Base-by-base conservation (phyloP, 2,113 vertebrate species). In the Coturnix japonica region DNA sequence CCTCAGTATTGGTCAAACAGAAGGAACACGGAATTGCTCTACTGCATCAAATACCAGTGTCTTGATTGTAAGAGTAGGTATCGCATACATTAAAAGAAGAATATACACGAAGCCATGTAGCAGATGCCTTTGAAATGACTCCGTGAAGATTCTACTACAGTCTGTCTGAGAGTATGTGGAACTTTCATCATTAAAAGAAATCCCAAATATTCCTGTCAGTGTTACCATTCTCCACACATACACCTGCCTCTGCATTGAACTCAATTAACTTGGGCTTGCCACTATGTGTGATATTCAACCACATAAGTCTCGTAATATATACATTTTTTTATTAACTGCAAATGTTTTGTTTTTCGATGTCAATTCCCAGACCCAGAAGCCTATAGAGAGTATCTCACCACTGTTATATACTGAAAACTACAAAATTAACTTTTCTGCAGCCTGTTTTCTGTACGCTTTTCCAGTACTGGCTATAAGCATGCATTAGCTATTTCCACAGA, bases 401-500 rank as follows among this genome's bases (percentile, higher is more conserved):
- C 33, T 3, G 9, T 89, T 56, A 28, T 16, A 64, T 25, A 76
- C 31, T 53, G 70, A 81, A 78, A 73, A 74, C 64, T 35, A 77
- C 19, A 76, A 70, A 83, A 87, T 81, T 79, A 81, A 91, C 72
- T 93, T 87, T 80, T 33, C 59, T 83, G 65, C 69, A 91, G 37
- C 46, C 60, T 70, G 37, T 51, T 64, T 82, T 71, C 47, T 87
- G 78, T 61, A 87, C 43, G 37, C 35, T 91, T 67, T 77, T 80
- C 43, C 56, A 89, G n/a, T 46, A 73, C 30, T 65, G 81, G 33
- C 75, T 84, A 79, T 16, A 94, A 82, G 71, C 28, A 35, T 6
- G 14, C 75, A 87, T 85, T 77, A 80, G 64, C 89, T 83, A 87
- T 87, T 92, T 93, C 92, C 73, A 89, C 67, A 57, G 72, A 92